Conservation (phyloP, 92 coral and sea anemone species). For the Actinostola sp. region DNA sequence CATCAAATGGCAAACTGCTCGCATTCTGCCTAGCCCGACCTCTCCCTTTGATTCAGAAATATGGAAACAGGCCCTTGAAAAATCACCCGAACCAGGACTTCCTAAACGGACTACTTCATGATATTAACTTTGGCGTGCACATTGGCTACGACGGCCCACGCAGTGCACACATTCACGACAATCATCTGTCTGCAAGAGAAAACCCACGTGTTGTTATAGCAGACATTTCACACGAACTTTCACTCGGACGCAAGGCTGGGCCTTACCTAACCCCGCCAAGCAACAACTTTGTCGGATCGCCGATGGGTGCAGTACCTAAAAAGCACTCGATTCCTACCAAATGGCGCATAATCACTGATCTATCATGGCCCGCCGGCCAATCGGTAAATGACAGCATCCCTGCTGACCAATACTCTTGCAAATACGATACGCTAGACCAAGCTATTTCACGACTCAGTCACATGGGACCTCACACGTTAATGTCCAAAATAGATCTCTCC, state of each 20-base stretch:
- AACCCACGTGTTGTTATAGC: conserved; percentile 7
- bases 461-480: conserved; percentile 7
- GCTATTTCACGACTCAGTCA: conserved; percentile 20
- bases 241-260: conserved; percentile 22
- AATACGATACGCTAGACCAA: conserved; percentile 16
- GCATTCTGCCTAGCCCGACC: not conserved
- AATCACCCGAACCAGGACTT: too few relatives aligned
- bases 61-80: too few relatives aligned
- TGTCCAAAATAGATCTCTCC: conserved; percentile 35
- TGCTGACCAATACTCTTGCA: conserved; percentile 20
- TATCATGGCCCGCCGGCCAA: conserved; percentile 45
- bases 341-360: conserved; percentile 38
- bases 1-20: conserved; percentile 16
- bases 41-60: conserved; percentile 9
- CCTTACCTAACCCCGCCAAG: conserved; percentile 35
- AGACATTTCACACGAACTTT: conserved; percentile 20
- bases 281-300: conserved; percentile 28
- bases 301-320: conserved; percentile 46
- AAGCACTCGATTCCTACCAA: conserved; percentile 21
- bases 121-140: conserved; percentile 12
- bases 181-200: conserved; percentile 9
- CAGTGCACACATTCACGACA: not conserved
- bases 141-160: conserved; percentile 12
- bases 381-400: conserved; percentile 25
- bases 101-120: not conserved